phyloP scores from a whole-genome alignment of 2,888 invertebrate species.

The Dugesia japonica region DNA sequence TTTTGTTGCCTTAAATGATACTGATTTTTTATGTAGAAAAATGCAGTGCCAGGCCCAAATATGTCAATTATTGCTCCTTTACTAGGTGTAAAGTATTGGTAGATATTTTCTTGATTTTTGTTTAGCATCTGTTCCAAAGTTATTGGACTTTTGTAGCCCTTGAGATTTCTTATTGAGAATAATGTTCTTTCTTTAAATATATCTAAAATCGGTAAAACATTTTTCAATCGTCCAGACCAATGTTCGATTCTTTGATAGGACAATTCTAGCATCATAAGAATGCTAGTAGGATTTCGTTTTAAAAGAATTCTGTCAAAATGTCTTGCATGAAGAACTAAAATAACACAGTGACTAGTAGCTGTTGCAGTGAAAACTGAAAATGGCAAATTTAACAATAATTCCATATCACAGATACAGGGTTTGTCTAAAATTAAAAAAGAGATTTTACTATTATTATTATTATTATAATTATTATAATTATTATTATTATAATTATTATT shows the following conservation, averaged over 20 bases:
- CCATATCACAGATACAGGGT: not conserved
- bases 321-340: not conserved
- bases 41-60: not conserved
- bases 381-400: not conserved
- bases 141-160: not conserved
- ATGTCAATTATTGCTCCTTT: not conserved
- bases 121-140: not conserved
- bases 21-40: not conserved
- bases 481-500: not conserved
- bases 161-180: not conserved
- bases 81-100: not conserved
- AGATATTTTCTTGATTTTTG: not conserved
- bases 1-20: not conserved
- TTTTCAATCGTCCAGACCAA: not conserved
- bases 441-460: not conserved
- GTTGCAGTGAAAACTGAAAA: not conserved
- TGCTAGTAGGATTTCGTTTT: not conserved
- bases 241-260: not conserved
- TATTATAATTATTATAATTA: not conserved
- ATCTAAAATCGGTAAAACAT: not conserved
- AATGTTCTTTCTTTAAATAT: not conserved
- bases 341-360: not conserved
- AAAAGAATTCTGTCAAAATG: not conserved
- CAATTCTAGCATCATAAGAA: not conserved
- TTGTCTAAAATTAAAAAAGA: not conserved